Base-by-base conservation (phyloP, 2,797 vertebrate genomes). In the Gymnocypris eckloni region DNA sequence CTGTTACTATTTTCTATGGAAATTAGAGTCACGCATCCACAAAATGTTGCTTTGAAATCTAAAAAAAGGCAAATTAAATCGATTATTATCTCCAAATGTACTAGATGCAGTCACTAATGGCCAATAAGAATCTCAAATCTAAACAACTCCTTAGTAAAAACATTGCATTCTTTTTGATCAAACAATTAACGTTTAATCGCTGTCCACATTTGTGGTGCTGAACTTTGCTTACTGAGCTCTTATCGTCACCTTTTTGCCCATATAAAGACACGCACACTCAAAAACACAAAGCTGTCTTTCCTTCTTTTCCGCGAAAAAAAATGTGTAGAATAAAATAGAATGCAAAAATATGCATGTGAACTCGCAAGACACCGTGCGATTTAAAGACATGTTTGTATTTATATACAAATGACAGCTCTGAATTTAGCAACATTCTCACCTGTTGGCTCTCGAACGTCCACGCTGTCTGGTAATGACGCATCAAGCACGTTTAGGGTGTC, bases 391-490 rank as follows among this genome's bases (percentile, higher is more conserved):
- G 28, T 73, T 16, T 75, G 8, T 11, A 28, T 33, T 52, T 5
- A 20, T 1, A 75, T 52, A 75, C 4, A 75, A 75, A 52, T 33
- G 28, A 37, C 50, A 54, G 50, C 50, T 76, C 11, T 77, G 50
- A 56, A 56, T 54, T 3, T 37, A 54, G 16, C 28, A 39, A 43
- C 6, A 1, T 1, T 59, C 61, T 90, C 83, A 91, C 90, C 91
- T 92, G 91, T 10, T 88, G 87, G 48, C 83, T 85, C 41, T 87
- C 83, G n/a, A 87, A 87, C 7, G 71, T 87, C 82, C 86, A 87
- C n/a, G n/a, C n/a, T n/a, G n/a, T n/a, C n/a, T n/a, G n/a, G n/a
- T n/a, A n/a, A n/a, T n/a, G n/a, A n/a, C n/a, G n/a, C n/a, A n/a
- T n/a, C n/a, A n/a, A n/a, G n/a, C n/a, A n/a, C n/a, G n/a, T n/a